Evolutionary conservation across 2,888 invertebrate species (phyloP), one percentile per base, ranked within the genome.

Genomic region (Dusona sp.): DNA sequence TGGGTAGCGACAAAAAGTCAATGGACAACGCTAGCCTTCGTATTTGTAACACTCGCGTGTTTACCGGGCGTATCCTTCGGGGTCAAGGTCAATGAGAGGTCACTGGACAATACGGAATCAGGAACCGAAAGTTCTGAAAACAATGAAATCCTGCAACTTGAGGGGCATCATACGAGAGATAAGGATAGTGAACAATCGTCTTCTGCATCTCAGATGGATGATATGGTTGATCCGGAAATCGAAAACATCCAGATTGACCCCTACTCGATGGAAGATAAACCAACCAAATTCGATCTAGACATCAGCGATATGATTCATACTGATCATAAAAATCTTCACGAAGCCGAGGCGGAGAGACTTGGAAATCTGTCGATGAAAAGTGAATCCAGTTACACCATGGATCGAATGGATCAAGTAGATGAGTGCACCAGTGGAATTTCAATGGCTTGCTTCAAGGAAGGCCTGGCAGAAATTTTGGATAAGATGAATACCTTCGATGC

Each of bases 401-500:
- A 86, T 29, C 83, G 83, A 29, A 75, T 83, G 36, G 84, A 85
- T 42, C 86, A 82, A 7, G 36, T 74, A 1, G 79, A 87, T 19
- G 64, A 79, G 25, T 84, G 90, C 78, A n/a, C 80, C n/a, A 74
- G 70, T 57, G 77, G 87, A 42, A 70, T 89, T 57, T 75, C 88
- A 68, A 88, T 91, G 57, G 85, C 90, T 8, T 93, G 94, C 74
- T 83, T 92, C 6, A 88, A 91, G 45, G 87, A 90, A 68, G 89
- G 92, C 51, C 93, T 97, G 72, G 95, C 95, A 91, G 94, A 95
- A 85, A 95, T 96, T 84, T 92, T 97, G 85, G 96, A 97, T 91
- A 94, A 95, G 88, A 95, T 96, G 45, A 92, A 96, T 25, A 95
- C 94, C 88, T 94, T 95, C 88, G 96, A 96, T 88, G 94, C 93